Base-by-base conservation (phyloP, 1,140 invertebrate species). In the Drosophila sucinea region DNA sequence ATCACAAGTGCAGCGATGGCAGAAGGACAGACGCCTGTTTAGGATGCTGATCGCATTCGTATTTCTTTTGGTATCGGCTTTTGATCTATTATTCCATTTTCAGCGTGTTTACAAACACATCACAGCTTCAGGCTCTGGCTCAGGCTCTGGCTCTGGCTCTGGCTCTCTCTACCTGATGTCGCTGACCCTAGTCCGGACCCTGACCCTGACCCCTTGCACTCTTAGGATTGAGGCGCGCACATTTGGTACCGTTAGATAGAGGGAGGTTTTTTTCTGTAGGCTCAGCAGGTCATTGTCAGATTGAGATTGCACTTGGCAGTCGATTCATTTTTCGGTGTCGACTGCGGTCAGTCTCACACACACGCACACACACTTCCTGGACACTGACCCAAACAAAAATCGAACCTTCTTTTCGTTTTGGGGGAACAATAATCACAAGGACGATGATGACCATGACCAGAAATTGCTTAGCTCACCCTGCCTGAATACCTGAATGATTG, bases 11-110 rank as follows among this genome's bases (percentile, higher is more conserved):
- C 73, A 63, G 35, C 47, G 62, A 40, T 30, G 11, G 44, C 23
- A 27, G 11, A 51, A 38, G 35, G 23, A 51, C 57, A 73, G 70
- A 60, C 33, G 27, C 38, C 40, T 62, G 41, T 33, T 32, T 33
- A 33, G 54, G 29, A 58, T 33, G 60, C 40, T 33, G 62, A 58
- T 65, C 62, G 68, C 55, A 10, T 60, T 54, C 56, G 40, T 47
- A 51, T 57, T 11, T n/a, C 10, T 40, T 5, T 41, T 27, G 17
- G 54, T 82, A 83, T 89, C 82, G 73, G 73, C 23, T 82, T 72
- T 74, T 89, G 84, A 86, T 89, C 84, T 80, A 87, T 87, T 87
- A 84, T 87, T 83, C 68, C 56, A 89, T 89, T 87, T 87, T 77
- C 77, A 77, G 62, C 63, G 77, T 87, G 83, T 87, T 87, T 87